Evolutionary conservation across 2,888 invertebrate species (phyloP).

Genomic region (Hoplodrina ambigua): DNA sequence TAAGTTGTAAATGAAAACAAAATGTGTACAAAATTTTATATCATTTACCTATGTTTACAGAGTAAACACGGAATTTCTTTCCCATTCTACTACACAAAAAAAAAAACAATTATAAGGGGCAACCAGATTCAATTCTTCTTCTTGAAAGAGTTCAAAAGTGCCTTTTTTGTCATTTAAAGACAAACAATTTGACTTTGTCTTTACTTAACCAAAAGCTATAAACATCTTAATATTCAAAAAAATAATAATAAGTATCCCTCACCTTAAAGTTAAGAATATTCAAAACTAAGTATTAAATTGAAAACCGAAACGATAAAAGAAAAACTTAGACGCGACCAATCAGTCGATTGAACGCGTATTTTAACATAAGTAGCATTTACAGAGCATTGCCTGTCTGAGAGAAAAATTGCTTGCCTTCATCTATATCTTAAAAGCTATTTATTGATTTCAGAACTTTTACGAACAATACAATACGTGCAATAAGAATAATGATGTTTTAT

Average conservation of each 20-base stretch:
- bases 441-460: conserved; percentile 27
- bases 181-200: too few species aligned
- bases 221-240: not conserved
- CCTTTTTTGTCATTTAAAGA: too few species aligned
- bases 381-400: conserved; percentile 80
- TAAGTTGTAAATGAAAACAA: too few species aligned
- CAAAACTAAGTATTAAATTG: not conserved
- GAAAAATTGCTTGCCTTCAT: conserved; percentile 59
- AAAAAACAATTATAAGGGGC: too few species aligned
- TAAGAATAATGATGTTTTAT: not conserved
- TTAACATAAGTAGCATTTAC: conserved; percentile 74
- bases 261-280: not conserved
- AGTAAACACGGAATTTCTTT: too few species aligned
- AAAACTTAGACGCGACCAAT: conserved; percentile 48
- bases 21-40: too few species aligned
- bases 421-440: conserved; percentile 31
- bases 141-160: too few species aligned
- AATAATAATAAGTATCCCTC: not conserved
- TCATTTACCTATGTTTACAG: too few species aligned
- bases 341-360: conserved; percentile 69
- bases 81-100: too few species aligned
- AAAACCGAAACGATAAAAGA: conserved; percentile 32
- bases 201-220: not conserved
- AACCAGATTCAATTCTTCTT: too few species aligned
- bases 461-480: not conserved